Evolutionary conservation across 2,797 vertebrate species (phyloP), one percentile per base, ranked within the genome.

Genomic region (Rhinoraja longicauda): DNA sequence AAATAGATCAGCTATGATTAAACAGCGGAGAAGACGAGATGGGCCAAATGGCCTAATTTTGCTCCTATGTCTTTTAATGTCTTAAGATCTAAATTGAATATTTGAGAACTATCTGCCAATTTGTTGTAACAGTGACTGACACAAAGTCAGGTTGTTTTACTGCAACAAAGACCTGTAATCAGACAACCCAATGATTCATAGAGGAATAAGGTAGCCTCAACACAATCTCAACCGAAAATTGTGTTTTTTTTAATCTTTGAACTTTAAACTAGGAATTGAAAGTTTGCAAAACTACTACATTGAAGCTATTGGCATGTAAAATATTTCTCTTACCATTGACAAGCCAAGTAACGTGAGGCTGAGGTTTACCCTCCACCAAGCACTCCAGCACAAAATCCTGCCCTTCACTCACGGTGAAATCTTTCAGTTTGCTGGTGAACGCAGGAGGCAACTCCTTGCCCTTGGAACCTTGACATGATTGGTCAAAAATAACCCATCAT

Each of bases 331-430:
- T 96, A 98, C 97, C 97, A 29, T 98, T 97, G 86, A 97, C 95
- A n/a, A 97, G 95, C 97, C 97, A 98, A 0, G 95, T 95, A 95
- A 98, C 94, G 10, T 82, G 94, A 21, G 97, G 97, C 32, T 93
- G 91, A 0, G 97, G 97, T 29, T 93, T 94, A 0, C 97, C 97
- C 92, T 95, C 95, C 82, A 98, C 95, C 0, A 94, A 95, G 93
- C 97, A 98, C 93, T 95, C 96, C 94, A 98, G 95, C 93, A 96
- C 95, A 0, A 98, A 96, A 94, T 96, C 97, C 93, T 98, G 96
- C 53, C 97, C 97, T 94, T 98, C 97, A 0, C 95, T 94, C 93
- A 98, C 96, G 0, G 94, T 93, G 93, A 96, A 96, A 75, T 96
- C 96, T 93, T 95, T 95, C 93, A 98, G 94, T 84, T 94, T 82